Base-by-base conservation (phyloP, 2,797 vertebrate species). In the Sebastes cheni region DNA sequence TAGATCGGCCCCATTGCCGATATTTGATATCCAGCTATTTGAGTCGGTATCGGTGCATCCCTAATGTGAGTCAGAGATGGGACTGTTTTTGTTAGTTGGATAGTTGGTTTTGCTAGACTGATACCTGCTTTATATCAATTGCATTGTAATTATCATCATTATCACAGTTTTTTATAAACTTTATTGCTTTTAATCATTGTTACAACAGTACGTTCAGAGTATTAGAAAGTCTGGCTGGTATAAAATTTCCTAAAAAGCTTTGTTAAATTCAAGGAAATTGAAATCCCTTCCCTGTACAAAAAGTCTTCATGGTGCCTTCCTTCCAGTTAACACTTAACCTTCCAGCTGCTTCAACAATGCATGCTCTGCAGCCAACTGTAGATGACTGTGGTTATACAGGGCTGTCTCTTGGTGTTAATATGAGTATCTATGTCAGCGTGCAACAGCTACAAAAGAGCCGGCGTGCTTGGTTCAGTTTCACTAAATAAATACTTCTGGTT, bases 401-500 rank as follows among this genome's bases (percentile, higher is more conserved):
- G 20, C 8, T n/a, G 32, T 66, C 32, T 70, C 30, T 56, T 29
- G 73, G 72, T 88, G 72, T 81, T 67, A 82, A 76, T 81, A 70
- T 73, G 32, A 56, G 9, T 54, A 27, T 65, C 30, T 2, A 14
- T 86, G 59, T 68, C 67, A 55, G 0, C 29, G 32, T 62, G 59
- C 12, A 56, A 42, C 29, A 42, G 39, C 30, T 46, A 58, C 27
- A 54, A 77, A 79, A 67, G n/a, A 14, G 60, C 42, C 22, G 55
- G 34, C 60, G 50, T 9, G 75, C 70, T 76, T 30, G 9, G 62
- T 72, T 76, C 10, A 72, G 56, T 70, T 81, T 77, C 20, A 55
- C 30, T 34, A 72, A 84, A 88, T 79, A 78, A 72, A 67, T 74
- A 64, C 68, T 59, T 61, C 70, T 61, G 25, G 39, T 74, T 87